These are phyloP conservation scores for Torymus aiolomorphi DNA, from an alignment of 2,888 invertebrate species.

Conservation along the genomic window DNA sequence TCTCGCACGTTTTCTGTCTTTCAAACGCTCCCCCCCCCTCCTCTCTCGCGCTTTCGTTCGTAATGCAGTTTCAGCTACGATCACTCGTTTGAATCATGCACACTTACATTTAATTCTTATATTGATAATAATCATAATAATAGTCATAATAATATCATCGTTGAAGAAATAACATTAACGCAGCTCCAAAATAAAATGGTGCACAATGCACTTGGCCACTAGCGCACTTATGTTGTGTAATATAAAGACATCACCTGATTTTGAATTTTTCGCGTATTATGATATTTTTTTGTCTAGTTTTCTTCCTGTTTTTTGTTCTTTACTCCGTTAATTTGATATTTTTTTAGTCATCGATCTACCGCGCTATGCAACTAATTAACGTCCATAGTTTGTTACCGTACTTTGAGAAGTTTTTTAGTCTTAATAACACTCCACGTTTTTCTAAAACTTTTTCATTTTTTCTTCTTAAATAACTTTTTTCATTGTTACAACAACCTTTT, in stretches of 20 bases:
- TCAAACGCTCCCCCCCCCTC: background rate
- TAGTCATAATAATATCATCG: conserved; percentile 59
- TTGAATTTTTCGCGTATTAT: conserved; percentile 32
- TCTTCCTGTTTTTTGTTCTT: conserved; percentile 28
- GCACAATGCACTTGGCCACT: conserved; percentile 64
- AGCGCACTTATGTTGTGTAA: conserved; percentile 65
- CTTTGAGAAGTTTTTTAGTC: conserved; percentile 43
- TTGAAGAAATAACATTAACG: conserved; percentile 64
- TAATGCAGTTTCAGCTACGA: background rate
- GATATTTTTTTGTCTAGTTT: conserved; percentile 48
- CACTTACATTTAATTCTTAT: conserved; percentile 27
- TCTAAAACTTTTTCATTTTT: conserved; percentile 10
- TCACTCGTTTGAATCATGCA: conserved; percentile 21
- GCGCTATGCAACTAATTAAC: conserved; percentile 67
- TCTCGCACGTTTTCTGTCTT: background rate
- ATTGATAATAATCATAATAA: conserved; percentile 7
- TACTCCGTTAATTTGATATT: conserved; percentile 47
- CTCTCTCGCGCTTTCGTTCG: conserved; percentile 1
- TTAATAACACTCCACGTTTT: conserved; percentile 40
- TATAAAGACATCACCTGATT: conserved; percentile 61
- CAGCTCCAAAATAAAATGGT: conserved; percentile 64
- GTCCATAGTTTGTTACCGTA: conserved; percentile 62
- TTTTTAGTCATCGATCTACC: conserved; percentile 58
- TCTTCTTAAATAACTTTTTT: conserved; percentile 4
- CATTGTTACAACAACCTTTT: background rate